Evolutionary conservation across 30 jellyfish, hydroid and myxozoan species (phyloP).

Genomic region (Nemopilema nomurai): DNA sequence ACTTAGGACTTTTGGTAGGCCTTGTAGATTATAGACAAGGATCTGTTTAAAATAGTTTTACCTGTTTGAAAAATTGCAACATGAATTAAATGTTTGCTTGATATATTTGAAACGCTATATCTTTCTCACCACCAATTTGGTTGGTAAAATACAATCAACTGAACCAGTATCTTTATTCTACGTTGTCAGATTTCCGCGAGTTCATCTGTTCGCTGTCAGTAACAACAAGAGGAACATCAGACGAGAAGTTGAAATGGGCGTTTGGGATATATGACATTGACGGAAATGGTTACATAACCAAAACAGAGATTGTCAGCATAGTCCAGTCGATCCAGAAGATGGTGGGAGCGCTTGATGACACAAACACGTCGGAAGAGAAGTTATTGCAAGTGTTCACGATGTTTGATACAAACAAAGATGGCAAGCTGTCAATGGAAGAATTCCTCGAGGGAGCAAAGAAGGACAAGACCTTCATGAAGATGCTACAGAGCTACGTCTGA

Average conservation of each 20-base stretch:
- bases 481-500: constrained; percentile 72
- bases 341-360: constrained; percentile 88
- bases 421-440: constrained; percentile 81
- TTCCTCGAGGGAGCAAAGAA: constrained; percentile 80
- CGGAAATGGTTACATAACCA: constrained; percentile 89
- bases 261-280: constrained; percentile 85
- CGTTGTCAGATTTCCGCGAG: constrained; percentile 76
- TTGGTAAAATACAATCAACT: no score
- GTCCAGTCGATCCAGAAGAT: constrained; percentile 77
- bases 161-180: background rate
- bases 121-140: no score
- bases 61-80: no score
- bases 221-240: constrained; percentile 89
- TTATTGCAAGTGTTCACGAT: constrained; percentile 59
- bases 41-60: no score
- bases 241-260: constrained; percentile 88
- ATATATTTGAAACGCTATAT: no score
- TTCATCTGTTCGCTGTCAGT: constrained; percentile 88
- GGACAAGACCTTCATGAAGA: constrained; percentile 80
- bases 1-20: no score
- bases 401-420: constrained; percentile 81
- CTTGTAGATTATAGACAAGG: no score
- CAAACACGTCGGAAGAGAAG: constrained; percentile 65
- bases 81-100: no score
- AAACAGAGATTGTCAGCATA: constrained; percentile 71